phyloP scores from a whole-genome alignment of 2,113 vertebrate species.

The Caranx melampygus region DNA sequence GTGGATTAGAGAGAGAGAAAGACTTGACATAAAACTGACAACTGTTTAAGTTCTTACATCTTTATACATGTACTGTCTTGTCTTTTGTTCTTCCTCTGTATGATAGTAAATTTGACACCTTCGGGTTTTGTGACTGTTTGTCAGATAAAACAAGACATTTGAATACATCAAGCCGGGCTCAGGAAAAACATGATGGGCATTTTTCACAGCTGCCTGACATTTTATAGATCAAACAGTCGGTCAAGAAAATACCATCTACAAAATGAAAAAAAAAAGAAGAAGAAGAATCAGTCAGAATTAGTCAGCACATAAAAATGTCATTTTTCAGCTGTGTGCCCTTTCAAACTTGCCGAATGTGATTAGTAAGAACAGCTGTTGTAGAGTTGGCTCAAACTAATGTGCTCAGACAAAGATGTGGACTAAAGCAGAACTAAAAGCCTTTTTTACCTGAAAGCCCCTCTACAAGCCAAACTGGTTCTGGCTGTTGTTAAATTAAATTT shows the following conservation, averaged over 20 bases:
- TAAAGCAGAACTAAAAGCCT: not conserved
- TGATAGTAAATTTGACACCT: not conserved
- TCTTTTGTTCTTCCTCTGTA: not conserved
- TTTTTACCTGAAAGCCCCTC: not conserved
- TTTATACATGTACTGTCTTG: not conserved
- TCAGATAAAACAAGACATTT: not conserved
- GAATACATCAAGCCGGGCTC: not conserved
- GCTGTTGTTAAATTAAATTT: conserved; percentile 41
- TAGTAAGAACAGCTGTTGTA: not conserved
- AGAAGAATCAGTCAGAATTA: not conserved
- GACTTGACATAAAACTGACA: not conserved
- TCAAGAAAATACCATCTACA: not conserved
- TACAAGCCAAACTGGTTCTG: conserved; percentile 32
- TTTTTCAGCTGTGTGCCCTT: not conserved
- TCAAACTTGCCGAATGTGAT: not conserved
- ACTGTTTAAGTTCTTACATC: not conserved
- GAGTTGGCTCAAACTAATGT: conserved; percentile 12
- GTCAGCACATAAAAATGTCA: not conserved
- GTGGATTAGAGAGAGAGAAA: not conserved
- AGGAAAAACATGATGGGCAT: not conserved
- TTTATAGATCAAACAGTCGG: not conserved
- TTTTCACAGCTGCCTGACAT: not conserved
- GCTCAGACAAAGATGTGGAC: conserved; percentile 1
- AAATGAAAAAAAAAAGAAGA: too few relatives aligned
- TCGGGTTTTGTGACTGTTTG: not conserved